These are phyloP conservation scores for Nebria ingens DNA, from an alignment of 1,140 invertebrate species.

Conservation along the genomic window DNA sequence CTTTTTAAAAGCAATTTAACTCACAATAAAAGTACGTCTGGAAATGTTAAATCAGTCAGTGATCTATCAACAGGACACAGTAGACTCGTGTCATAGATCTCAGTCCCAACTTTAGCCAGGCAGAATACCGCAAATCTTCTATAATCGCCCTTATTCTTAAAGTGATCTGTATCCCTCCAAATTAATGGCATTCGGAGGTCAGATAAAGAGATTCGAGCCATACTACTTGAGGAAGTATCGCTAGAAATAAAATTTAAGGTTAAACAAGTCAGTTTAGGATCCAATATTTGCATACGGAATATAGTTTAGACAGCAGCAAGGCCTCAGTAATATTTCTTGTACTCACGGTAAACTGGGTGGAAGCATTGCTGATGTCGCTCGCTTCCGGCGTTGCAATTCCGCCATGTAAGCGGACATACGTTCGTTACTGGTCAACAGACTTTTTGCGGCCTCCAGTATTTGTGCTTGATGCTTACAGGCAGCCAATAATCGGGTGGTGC, in stretches of 20 bases:
- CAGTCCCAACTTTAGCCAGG: constrained; percentile 52
- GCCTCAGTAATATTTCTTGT: no score
- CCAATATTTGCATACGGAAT: no score
- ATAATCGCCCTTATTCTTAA: constrained; percentile 64
- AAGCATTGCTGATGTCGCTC: constrained; percentile 23
- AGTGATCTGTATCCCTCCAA: constrained; percentile 63
- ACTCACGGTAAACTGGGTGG: not conserved
- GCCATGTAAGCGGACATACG: constrained; percentile 57
- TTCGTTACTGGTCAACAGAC: constrained; percentile 55
- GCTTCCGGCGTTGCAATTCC: constrained; percentile 51
- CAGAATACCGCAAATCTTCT: constrained; percentile 62
- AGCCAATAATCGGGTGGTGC: constrained; percentile 54
- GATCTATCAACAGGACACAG: constrained; percentile 56
- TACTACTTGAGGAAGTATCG: constrained; percentile 25
- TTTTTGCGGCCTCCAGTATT: constrained; percentile 57
- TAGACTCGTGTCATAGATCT: constrained; percentile 58
- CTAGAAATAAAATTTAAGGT: no score
- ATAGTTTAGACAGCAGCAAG: not conserved
- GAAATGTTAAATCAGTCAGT: constrained; percentile 60
- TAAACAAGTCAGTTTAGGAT: not conserved
- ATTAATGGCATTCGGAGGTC: constrained; percentile 61
- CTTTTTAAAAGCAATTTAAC: no score
- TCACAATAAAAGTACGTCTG: constrained; percentile 60
- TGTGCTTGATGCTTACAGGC: constrained; percentile 52
- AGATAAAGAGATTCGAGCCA: constrained; percentile 41